Evolutionary conservation across 2,113 vertebrate species (phyloP).

Genomic region (Sclerurus mexicanus): DNA sequence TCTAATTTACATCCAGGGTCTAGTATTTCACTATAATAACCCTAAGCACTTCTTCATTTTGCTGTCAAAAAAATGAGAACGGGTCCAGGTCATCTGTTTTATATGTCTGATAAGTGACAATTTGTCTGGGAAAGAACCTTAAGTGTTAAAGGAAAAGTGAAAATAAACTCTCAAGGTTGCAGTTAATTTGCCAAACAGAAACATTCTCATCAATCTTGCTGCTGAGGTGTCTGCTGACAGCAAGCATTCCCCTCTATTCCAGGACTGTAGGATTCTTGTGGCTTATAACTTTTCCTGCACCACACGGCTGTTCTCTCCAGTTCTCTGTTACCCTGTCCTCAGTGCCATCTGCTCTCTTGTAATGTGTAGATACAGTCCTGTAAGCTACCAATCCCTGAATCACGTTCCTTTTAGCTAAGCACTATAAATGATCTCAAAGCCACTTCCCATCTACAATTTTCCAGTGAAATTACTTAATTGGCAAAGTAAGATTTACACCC

Average conservation of each 20-base stretch:
- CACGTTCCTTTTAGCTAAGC: not conserved
- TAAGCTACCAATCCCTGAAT: not conserved
- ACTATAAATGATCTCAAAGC: not conserved
- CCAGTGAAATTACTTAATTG: not conserved
- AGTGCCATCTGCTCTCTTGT: not conserved
- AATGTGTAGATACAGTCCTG: not conserved
- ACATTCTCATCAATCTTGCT: not conserved
- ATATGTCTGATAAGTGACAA: not conserved
- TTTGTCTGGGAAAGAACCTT: not conserved
- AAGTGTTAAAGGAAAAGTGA: not conserved
- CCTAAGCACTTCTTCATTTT: not conserved
- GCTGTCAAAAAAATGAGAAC: not conserved
- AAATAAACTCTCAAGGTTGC: not conserved
- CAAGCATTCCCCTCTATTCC: not conserved
- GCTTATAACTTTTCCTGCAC: not conserved
- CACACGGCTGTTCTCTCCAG: not conserved
- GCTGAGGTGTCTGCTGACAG: not conserved
- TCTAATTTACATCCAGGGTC: not conserved
- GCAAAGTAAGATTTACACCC: not conserved
- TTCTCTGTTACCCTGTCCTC: not conserved
- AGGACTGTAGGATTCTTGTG: not conserved
- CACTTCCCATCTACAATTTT: not conserved
- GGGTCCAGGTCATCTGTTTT: not conserved
- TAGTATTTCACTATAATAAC: not conserved
- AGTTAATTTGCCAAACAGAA: not conserved